Evolutionary conservation across 2,888 invertebrate species (phyloP).

Genomic region (Andrena dorsata): DNA sequence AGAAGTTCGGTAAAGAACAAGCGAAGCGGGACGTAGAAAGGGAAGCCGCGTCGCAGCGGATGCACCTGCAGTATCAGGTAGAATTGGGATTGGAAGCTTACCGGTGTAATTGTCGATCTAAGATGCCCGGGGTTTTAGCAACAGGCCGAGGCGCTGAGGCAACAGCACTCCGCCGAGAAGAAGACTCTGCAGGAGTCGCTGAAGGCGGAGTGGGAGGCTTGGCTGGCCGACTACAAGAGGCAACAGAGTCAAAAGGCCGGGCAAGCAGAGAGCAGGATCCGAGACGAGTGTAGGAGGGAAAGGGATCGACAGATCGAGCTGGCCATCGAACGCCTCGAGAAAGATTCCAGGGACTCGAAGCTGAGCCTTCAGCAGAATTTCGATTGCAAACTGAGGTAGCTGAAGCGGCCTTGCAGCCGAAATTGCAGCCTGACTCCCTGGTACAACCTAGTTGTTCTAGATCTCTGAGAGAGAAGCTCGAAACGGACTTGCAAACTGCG

Average conservation of each 20-base stretch:
- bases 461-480: conserved; percentile 91
- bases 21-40: conserved; percentile 73
- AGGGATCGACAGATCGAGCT: conserved; percentile 92
- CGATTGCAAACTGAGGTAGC: conserved; percentile 85
- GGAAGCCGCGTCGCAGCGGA: conserved; percentile 71
- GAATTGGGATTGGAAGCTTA: not conserved
- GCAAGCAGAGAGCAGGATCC: conserved; percentile 89
- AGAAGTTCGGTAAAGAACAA: conserved; percentile 73
- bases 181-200: conserved; percentile 88
- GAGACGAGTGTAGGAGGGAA: conserved; percentile 90
- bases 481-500: conserved; percentile 89
- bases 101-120: not conserved
- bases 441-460: conserved; percentile 82
- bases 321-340: conserved; percentile 89
- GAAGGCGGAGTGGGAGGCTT: conserved; percentile 88
- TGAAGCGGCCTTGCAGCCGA: too few relatives aligned
- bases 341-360: conserved; percentile 88
- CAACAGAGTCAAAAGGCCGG: conserved; percentile 88
- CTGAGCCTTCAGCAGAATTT: conserved; percentile 87
- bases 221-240: conserved; percentile 88
- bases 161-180: conserved; percentile 85
- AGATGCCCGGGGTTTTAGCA: conserved; percentile 63
- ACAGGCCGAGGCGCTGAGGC: conserved; percentile 72
- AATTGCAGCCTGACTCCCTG: not conserved
- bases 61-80: conserved; percentile 74